phyloP scores from a whole-genome alignment of 2,888 invertebrate species.

The Leptopilina syphax region DNA sequence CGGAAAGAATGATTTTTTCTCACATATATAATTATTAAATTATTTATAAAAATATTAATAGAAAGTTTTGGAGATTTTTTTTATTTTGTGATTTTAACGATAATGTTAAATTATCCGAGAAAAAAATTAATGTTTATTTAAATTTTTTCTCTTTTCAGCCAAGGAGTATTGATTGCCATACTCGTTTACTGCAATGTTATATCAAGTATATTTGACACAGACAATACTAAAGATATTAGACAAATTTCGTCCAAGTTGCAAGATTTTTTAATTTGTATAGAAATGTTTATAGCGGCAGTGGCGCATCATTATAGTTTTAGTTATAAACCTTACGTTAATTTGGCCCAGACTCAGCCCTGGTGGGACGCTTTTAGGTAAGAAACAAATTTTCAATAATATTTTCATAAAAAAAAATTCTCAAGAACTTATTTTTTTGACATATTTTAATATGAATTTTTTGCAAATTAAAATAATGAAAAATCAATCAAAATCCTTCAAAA shows the following conservation, averaged over 20 bases:
- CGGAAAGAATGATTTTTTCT: too few species aligned
- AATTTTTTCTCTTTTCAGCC: constrained; percentile 81
- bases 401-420: too few species aligned
- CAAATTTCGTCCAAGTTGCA: constrained; percentile 89
- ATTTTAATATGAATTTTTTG: too few species aligned
- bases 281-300: constrained; percentile 97
- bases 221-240: constrained; percentile 83
- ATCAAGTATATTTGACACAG: constrained; percentile 85
- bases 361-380: constrained; percentile 75
- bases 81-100: too few species aligned
- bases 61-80: too few species aligned
- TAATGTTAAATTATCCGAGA: too few species aligned
- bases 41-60: too few species aligned
- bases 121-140: too few species aligned
- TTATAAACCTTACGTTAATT: constrained; percentile 89
- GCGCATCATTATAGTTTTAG: constrained; percentile 98
- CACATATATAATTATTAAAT: too few species aligned
- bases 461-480: too few species aligned
- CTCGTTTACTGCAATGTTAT: constrained; percentile 91
- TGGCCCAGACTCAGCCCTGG: constrained; percentile 74
- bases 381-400: neutral
- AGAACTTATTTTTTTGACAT: too few species aligned
- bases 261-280: constrained; percentile 97
- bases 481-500: too few species aligned
- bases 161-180: constrained; percentile 92